A percentile compares a stretch with the other conserved stretches of the same genome.
These are phyloP conservation scores for Vicugna pacos DNA, from an alignment of 2,113 vertebrate genomes.

Conservation along the genomic window DNA sequence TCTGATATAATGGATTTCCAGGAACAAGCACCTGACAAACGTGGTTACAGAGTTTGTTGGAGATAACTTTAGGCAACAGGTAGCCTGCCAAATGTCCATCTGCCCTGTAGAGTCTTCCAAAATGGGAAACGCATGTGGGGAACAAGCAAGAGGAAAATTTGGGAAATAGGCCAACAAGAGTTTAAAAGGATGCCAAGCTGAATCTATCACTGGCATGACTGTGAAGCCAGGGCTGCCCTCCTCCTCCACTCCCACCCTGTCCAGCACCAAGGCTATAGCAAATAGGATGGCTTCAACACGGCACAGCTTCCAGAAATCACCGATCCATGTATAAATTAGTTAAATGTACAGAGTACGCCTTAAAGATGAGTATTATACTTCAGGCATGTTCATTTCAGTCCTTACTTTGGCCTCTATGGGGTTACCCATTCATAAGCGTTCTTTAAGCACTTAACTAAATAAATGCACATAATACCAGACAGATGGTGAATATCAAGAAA, in stretches of 20 bases:
- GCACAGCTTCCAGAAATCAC: background rate
- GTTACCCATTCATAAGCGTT: background rate
- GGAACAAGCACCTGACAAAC: background rate
- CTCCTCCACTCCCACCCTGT: background rate
- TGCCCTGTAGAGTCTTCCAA: background rate
- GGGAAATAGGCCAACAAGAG: background rate
- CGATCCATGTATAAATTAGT: background rate
- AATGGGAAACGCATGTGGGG: background rate
- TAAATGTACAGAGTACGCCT: background rate
- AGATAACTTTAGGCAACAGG: conserved; percentile 9
- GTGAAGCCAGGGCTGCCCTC: background rate
- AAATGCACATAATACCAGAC: background rate
- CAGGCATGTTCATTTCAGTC: background rate
- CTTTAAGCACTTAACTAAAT: conserved; percentile 6
- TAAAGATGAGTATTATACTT: background rate
- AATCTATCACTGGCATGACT: background rate
- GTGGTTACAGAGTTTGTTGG: background rate
- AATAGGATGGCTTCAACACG: background rate
- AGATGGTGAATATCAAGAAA: conserved; percentile 25
- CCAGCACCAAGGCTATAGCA: background rate
- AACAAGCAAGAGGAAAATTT: background rate
- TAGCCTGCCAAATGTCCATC: background rate
- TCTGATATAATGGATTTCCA: background rate
- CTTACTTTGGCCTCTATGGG: background rate
- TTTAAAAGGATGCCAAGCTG: background rate